These are phyloP conservation scores for Drosophila eugracilis DNA, from an alignment of 1,140 invertebrate genomes.

Conservation along the genomic window DNA sequence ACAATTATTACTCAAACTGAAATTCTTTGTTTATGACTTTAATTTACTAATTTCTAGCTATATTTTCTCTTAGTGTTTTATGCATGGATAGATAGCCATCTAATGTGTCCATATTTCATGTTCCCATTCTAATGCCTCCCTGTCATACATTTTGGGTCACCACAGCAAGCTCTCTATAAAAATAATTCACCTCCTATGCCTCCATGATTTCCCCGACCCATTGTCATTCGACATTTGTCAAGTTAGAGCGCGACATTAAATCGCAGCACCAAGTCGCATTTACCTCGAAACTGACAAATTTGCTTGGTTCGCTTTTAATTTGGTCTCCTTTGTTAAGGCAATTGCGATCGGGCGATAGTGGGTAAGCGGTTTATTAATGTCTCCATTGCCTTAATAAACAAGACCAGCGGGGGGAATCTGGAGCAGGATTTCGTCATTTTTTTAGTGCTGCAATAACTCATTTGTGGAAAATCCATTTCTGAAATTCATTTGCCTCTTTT, in stretches of 20 bases:
- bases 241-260: conserved; percentile 14
- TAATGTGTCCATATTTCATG: conserved; percentile 46
- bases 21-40: too few species aligned
- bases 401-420: conserved; percentile 18
- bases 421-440: conserved; percentile 35
- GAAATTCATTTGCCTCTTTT: background rate
- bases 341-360: conserved; percentile 43
- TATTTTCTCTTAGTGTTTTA: conserved; percentile 9
- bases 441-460: conserved; percentile 31
- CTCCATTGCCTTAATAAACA: conserved; percentile 7
- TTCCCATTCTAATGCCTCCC: conserved; percentile 31
- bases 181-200: conserved; percentile 6
- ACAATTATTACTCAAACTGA: too few species aligned
- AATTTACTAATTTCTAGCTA: background rate
- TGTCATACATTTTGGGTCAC: conserved; percentile 42
- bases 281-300: conserved; percentile 45
- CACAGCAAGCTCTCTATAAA: conserved; percentile 27
- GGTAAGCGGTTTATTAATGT: conserved; percentile 49
- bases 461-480: conserved; percentile 30
- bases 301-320: conserved; percentile 52
- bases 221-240: conserved; percentile 34
- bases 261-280: conserved; percentile 26
- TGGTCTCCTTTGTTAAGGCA: conserved; percentile 46
- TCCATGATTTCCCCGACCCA: background rate
- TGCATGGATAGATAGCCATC: conserved; percentile 38